Conservation (phyloP, 2,888 invertebrate genomes). For the Acronicta alni region DNA sequence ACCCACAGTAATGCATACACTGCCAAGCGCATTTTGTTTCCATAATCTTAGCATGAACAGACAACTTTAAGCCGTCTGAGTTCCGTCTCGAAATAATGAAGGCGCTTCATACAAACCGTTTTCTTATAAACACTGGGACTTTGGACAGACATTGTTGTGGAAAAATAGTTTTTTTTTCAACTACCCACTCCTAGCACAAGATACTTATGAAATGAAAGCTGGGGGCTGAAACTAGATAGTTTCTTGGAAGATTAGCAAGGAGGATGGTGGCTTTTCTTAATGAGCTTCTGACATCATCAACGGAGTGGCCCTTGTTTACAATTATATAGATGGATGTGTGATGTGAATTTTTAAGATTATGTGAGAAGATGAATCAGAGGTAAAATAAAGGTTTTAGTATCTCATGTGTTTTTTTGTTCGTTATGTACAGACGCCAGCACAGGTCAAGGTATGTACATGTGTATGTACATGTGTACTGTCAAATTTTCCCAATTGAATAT, state of each 20-base stretch:
- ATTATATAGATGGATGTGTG: too few relatives aligned
- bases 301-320: too few relatives aligned
- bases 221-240: slow-evolving; percentile 22
- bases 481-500: too few relatives aligned
- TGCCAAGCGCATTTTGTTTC: not conserved
- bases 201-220: slow-evolving; percentile 49
- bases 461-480: too few relatives aligned
- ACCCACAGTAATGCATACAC: not conserved
- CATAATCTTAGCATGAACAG: slow-evolving; percentile 55
- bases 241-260: slow-evolving; percentile 18
- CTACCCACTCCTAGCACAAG: slow-evolving; percentile 44
- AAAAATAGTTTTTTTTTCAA: slow-evolving; percentile 61
- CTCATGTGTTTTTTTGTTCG: too few relatives aligned
- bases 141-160: slow-evolving; percentile 70
- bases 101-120: slow-evolving; percentile 70
- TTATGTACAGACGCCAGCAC: too few relatives aligned
- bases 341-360: too few relatives aligned
- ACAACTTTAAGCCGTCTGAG: slow-evolving; percentile 64
- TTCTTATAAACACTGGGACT: slow-evolving; percentile 71
- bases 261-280: slow-evolving; percentile 10
- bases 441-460: too few relatives aligned
- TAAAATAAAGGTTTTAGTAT: too few relatives aligned
- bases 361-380: too few relatives aligned
- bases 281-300: too few relatives aligned
- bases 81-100: slow-evolving; percentile 78